These are phyloP conservation scores for Falco novaeseelandiae DNA, from an alignment of 2,797 vertebrate genomes.

Conservation along the genomic window DNA sequence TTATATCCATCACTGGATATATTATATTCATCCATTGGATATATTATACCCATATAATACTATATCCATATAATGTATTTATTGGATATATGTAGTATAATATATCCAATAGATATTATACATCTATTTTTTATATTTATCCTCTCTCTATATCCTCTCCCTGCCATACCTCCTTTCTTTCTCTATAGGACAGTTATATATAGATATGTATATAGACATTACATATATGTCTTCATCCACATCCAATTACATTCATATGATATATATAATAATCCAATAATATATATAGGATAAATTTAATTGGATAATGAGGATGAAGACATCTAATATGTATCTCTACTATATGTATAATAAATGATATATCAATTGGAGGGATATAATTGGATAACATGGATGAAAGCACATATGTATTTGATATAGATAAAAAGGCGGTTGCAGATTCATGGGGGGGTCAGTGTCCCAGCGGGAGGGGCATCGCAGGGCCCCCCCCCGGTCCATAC, in stretches of 20 bases:
- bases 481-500: no score
- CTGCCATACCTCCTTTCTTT: neutral
- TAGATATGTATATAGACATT: neutral
- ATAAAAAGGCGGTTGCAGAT: neutral
- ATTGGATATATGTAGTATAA: neutral
- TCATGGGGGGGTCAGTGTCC: neutral
- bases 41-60: neutral
- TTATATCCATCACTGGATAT: neutral
- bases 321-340: neutral
- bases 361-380: neutral
- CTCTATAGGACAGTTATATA: no score
- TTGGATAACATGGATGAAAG: neutral
- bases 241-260: neutral
- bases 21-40: neutral
- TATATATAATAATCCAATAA: neutral
- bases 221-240: neutral
- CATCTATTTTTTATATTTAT: accelerated
- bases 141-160: neutral
- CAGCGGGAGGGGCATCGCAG: neutral
- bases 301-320: neutral
- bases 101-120: neutral
- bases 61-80: neutral
- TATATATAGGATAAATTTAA: neutral
- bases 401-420: neutral
- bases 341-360: neutral